A percentile compares a stretch with the other conserved stretches of the same genome.
Conservation (phyloP, 2,797 vertebrate genomes). For the Urophycis tenuis region DNA sequence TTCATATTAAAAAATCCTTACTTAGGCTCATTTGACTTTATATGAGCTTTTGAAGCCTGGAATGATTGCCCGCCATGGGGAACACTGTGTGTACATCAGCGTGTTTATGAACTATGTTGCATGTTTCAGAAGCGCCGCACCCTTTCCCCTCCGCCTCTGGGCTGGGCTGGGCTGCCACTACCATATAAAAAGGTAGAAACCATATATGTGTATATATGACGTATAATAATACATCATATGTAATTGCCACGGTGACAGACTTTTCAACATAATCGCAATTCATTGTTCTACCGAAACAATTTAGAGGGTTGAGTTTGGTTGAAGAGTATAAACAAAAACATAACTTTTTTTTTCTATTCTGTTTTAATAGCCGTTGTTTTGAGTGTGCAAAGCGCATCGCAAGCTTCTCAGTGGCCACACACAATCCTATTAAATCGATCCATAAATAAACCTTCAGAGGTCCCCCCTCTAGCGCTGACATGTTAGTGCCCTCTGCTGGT, state of each 20-base stretch:
- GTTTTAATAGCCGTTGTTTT: background rate
- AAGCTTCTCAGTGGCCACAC: background rate
- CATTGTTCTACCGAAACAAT: background rate
- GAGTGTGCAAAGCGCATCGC: background rate
- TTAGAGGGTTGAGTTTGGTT: background rate
- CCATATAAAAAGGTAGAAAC: no score
- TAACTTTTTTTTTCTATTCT: background rate
- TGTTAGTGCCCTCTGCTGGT: constrained; percentile 58
- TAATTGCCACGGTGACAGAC: background rate
- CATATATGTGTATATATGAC: background rate
- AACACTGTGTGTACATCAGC: background rate
- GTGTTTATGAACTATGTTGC: background rate
- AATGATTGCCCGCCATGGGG: constrained; percentile 31
- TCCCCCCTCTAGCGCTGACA: constrained; percentile 8
- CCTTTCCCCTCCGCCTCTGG: background rate
- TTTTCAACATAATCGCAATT: background rate
- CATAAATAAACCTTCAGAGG: background rate
- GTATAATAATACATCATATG: background rate
- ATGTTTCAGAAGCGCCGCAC: background rate
- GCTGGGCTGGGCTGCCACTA: background rate
- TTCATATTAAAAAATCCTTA: constrained; percentile 88
- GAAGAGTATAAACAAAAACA: background rate
- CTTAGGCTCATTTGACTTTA: constrained; percentile 70
- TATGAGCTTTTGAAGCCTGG: constrained; percentile 49
- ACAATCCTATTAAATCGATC: background rate